These are phyloP conservation scores for Thymelicus lineola DNA, from an alignment of 2,888 invertebrate genomes.

Conservation along the genomic window DNA sequence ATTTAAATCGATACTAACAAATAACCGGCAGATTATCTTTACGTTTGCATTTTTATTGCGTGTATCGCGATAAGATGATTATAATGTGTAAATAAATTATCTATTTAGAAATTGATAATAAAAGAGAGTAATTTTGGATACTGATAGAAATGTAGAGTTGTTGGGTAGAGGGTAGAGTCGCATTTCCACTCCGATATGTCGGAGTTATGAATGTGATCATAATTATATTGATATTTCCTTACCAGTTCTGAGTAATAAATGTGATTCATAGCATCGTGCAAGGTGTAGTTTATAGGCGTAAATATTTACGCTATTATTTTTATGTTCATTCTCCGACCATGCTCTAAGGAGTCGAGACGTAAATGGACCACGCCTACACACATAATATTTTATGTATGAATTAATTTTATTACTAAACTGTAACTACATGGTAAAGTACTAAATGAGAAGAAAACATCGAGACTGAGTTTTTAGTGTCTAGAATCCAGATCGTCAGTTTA, in stretches of 20 bases:
- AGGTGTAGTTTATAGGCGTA: conserved; percentile 22
- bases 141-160: too few species aligned
- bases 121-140: too few species aligned
- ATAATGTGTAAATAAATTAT: neutral
- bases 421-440: neutral
- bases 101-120: neutral
- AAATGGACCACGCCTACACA: conserved; percentile 47
- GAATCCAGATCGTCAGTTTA: neutral
- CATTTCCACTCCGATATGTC: too few species aligned
- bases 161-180: too few species aligned
- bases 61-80: conserved; percentile 32
- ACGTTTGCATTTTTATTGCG: conserved; percentile 20
- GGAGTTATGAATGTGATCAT: neutral
- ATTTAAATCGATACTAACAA: conserved; percentile 26
- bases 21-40: conserved; percentile 19
- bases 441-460: too few species aligned
- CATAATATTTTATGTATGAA: neutral
- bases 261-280: conserved; percentile 39
- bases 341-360: conserved; percentile 11
- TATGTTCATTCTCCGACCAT: conserved; percentile 18
- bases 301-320: conserved; percentile 35
- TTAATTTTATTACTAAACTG: neutral
- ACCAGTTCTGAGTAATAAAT: conserved; percentile 38
- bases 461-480: too few species aligned
- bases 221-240: conserved; percentile 19